Evolutionary conservation across 2,797 vertebrate genomes (phyloP), one percentile per base, ranked within the genome.

Genomic region (Protosalanx chinensis): DNA sequence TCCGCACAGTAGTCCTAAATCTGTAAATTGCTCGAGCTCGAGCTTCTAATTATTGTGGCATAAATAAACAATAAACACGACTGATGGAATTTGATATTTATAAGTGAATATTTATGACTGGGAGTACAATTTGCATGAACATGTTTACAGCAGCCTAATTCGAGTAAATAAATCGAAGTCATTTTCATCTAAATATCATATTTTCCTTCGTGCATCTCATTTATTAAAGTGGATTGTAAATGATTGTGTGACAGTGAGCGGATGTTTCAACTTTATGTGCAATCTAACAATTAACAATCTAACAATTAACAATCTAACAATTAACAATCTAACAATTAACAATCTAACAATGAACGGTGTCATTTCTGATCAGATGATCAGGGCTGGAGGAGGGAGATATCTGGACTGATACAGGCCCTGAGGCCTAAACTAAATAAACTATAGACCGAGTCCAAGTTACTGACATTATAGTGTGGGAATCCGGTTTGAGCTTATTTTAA

Each of bases 311-410:
- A 27, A 67, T 53, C 64, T 65, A 65, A 67, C 66, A 68, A 33
- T 58, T 18, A 66, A 58, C 23, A 27, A 67, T 53, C 64, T 65
- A 65, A 67, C 66, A 68, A 33, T 58, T 18, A 66, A 58, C 23
- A 27, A 67, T 53, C 64, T 65, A 65, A 67, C 66, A 68, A 33
- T 58, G 7, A 66, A 58, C 23, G 53, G 10, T 37, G 67, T 58
- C 2, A 58, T 68, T 37, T 58, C 20, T 59, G 6, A 68, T 23
- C 15, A 20, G 53, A 33, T n/a, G 67, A 27, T 8, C 56, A 58
- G 30, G 32, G 67, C 53, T 23, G 12, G 10, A 37, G 27, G 27
- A 30, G 29, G 23, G 23, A 27, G n/a, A 67, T 66, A 15, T 12
- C 66, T 6, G 18, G 53, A 58, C 56, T 58, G 64, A 12, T 53